These are phyloP conservation scores for Torymus auratus DNA, from an alignment of 2,888 invertebrate species.

Conservation along the genomic window DNA sequence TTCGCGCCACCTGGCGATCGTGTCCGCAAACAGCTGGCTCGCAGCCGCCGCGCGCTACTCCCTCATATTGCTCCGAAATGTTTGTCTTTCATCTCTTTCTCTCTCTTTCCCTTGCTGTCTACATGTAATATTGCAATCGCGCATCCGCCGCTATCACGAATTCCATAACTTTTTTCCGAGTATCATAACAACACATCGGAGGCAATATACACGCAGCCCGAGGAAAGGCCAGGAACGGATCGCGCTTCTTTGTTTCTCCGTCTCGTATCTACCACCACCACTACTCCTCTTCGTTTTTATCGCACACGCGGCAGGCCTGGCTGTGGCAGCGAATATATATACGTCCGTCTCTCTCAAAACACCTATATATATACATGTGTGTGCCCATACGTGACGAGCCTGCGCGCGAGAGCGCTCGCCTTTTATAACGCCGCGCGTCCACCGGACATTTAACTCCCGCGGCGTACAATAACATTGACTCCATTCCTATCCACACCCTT, in stretches of 20 bases:
- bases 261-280: conserved; percentile 1
- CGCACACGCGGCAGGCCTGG: background rate
- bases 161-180: too few relatives aligned
- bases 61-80: conserved; percentile 5
- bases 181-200: too few relatives aligned
- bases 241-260: conserved; percentile 29
- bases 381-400: background rate
- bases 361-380: background rate
- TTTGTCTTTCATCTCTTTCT: conserved; percentile 12
- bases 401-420: background rate
- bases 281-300: conserved; percentile 15
- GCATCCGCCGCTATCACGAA: background rate
- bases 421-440: conserved; percentile 22
- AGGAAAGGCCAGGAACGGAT: background rate
- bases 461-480: conserved; percentile 1
- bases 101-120: background rate
- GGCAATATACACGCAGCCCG: too few relatives aligned
- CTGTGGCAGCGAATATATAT: background rate
- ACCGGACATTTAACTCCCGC: background rate
- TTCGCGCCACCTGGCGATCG: conserved; percentile 63
- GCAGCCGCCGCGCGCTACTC: conserved; percentile 59
- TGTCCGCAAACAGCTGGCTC: conserved; percentile 68
- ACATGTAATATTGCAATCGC: background rate
- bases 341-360: conserved; percentile 39
- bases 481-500: too few relatives aligned